Conservation (phyloP, 2,797 vertebrate genomes). For the Phoeniculus purpureus region DNA sequence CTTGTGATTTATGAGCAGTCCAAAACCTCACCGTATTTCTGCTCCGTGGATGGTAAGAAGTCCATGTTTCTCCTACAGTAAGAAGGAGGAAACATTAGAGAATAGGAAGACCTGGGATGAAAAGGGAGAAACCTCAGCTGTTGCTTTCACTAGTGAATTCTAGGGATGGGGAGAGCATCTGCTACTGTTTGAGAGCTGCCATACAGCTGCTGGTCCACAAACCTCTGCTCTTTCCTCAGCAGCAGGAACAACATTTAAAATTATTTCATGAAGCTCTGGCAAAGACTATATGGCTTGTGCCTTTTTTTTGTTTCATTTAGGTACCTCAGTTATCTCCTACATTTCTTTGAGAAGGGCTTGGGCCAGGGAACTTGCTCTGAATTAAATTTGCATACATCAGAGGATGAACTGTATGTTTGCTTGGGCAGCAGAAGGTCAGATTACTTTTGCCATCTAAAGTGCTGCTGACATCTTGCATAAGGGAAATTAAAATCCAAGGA, state of each 20-base stretch:
- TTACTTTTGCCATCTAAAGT: background rate
- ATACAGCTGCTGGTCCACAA: background rate
- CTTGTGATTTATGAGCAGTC: background rate
- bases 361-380: background rate
- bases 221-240: background rate
- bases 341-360: background rate
- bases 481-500: background rate
- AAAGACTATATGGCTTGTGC: background rate
- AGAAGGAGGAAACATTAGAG: background rate
- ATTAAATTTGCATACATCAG: background rate
- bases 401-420: background rate
- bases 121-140: background rate
- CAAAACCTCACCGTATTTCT: background rate
- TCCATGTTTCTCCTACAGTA: background rate
- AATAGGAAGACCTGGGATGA: background rate
- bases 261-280: background rate
- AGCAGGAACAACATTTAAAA: background rate
- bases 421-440: background rate
- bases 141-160: background rate
- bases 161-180: background rate
- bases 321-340: background rate
- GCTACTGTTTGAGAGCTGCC: background rate
- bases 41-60: background rate
- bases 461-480: background rate
- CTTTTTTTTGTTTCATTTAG: background rate